phyloP scores from a whole-genome alignment of 1,140 invertebrate species.

The Pogonomyrmex californicus region DNA sequence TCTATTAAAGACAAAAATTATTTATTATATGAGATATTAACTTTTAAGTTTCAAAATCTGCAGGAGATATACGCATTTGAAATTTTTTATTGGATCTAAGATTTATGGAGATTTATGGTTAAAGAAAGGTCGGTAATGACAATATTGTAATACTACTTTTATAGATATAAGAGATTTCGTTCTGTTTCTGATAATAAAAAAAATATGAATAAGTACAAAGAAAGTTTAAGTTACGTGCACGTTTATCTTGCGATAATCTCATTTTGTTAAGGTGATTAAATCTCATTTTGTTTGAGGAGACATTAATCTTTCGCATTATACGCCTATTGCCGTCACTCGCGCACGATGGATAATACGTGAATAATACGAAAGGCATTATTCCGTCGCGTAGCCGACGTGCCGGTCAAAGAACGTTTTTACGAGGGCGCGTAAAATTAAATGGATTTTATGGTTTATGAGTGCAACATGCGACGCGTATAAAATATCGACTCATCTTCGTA shows the following conservation, averaged over 20 bases:
- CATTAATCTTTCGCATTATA: conserved; percentile 1
- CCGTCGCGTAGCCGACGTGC: neutral
- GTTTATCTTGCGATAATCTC: neutral
- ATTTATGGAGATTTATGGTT: too few relatives aligned
- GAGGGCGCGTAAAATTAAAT: conserved; percentile 75
- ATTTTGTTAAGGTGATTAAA: conserved; percentile 1
- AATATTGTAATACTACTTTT: too few relatives aligned
- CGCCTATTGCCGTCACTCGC: neutral
- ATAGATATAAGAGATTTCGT: neutral
- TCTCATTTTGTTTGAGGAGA: conserved; percentile 9
- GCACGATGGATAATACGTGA: conserved; percentile 6
- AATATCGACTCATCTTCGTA: conserved; percentile 72
- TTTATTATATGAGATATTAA: too few relatives aligned
- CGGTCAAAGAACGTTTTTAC: conserved; percentile 57
- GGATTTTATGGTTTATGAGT: conserved; percentile 67
- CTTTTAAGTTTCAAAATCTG: too few relatives aligned
- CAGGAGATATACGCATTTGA: too few relatives aligned
- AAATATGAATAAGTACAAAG: neutral
- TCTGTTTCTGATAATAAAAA: neutral
- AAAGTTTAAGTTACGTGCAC: neutral
- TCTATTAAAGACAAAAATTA: too few relatives aligned
- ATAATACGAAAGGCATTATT: conserved; percentile 26
- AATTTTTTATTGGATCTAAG: too few relatives aligned
- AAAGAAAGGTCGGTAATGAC: too few relatives aligned
- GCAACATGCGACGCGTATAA: conserved; percentile 48